These are phyloP conservation scores for Aspiorhynchus laticeps DNA, from an alignment of 2,113 vertebrate species.

Conservation along the genomic window DNA sequence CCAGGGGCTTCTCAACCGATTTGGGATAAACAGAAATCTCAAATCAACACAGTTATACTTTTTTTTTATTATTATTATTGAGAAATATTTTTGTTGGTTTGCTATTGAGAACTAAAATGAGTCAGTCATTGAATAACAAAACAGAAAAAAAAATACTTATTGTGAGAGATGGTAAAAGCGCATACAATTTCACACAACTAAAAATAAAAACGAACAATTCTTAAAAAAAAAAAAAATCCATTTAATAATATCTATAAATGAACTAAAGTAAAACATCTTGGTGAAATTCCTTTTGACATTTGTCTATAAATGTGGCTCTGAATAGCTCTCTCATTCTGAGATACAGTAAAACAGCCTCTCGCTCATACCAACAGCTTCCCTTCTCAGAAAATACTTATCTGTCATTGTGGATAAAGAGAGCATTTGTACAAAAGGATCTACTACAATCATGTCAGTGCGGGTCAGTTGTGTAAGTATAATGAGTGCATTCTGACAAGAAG, in stretches of 20 bases:
- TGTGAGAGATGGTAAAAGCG: neutral
- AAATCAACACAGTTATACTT: slow-evolving; percentile 32
- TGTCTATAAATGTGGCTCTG: slow-evolving; percentile 1
- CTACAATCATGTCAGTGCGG: neutral
- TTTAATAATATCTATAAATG: slow-evolving; percentile 14
- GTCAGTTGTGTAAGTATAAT: neutral
- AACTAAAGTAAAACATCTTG: neutral
- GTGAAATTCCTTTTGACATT: neutral
- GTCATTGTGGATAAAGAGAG: neutral
- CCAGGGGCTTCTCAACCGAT: neutral
- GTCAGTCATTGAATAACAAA: neutral
- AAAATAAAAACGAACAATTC: neutral
- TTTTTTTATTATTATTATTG: slow-evolving; percentile 27
- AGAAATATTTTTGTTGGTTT: slow-evolving; percentile 16
- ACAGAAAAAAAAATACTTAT: neutral
- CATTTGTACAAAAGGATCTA: neutral
- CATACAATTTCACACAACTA: neutral
- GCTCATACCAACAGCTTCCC: slow-evolving; percentile 24
- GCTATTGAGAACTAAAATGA: neutral
- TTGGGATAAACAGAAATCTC: neutral
- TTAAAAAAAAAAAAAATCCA: neutral
- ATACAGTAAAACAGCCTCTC: neutral
- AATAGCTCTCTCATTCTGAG: neutral
- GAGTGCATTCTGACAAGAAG: neutral
- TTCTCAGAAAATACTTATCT: neutral